Conservation (phyloP, 2,113 vertebrate species). For the Gobiocypris rarus region DNA sequence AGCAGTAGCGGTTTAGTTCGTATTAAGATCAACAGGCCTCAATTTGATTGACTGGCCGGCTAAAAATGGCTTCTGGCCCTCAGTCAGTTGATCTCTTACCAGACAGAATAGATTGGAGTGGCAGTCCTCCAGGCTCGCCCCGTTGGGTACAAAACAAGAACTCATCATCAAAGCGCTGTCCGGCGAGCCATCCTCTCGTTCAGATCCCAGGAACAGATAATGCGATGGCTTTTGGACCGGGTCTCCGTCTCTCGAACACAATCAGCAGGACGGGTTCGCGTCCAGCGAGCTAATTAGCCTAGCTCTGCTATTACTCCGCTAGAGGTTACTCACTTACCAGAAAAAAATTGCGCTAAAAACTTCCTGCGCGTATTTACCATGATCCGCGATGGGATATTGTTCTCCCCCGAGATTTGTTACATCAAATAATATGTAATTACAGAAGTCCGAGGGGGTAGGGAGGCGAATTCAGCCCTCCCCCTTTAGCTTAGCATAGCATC, state of each 20-base stretch:
- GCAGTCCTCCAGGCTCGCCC: conserved; percentile 99
- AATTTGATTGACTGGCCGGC: conserved; percentile 66
- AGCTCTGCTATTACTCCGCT: conserved; percentile 38
- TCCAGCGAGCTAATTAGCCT: conserved; percentile 61
- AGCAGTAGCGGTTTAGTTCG: background rate
- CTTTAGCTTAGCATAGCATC: conserved; percentile 64
- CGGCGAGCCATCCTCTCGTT: conserved; percentile 93
- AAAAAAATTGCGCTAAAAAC: conserved; percentile 21
- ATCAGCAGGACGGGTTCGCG: conserved; percentile 53
- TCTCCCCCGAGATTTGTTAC: conserved; percentile 6
- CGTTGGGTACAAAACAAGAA: conserved; percentile 99
- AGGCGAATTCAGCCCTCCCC: conserved; percentile 54
- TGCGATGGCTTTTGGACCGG: conserved; percentile 29
- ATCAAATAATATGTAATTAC: conserved; percentile 15
- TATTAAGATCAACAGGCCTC: conserved; percentile 58
- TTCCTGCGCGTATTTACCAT: conserved; percentile 30
- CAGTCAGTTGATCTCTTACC: conserved; percentile 81
- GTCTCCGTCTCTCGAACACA: conserved; percentile 49
- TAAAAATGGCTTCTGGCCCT: conserved; percentile 77
- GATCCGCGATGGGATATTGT: conserved; percentile 14
- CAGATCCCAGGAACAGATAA: conserved; percentile 79
- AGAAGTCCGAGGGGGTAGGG: conserved; percentile 26
- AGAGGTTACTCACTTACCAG: conserved; percentile 36
- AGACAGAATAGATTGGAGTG: conserved; percentile 99
- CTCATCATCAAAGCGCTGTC: conserved; percentile 93